These are phyloP conservation scores for Glyptemys insculpta DNA, from an alignment of 2,797 vertebrate genomes.

Conservation along the genomic window DNA sequence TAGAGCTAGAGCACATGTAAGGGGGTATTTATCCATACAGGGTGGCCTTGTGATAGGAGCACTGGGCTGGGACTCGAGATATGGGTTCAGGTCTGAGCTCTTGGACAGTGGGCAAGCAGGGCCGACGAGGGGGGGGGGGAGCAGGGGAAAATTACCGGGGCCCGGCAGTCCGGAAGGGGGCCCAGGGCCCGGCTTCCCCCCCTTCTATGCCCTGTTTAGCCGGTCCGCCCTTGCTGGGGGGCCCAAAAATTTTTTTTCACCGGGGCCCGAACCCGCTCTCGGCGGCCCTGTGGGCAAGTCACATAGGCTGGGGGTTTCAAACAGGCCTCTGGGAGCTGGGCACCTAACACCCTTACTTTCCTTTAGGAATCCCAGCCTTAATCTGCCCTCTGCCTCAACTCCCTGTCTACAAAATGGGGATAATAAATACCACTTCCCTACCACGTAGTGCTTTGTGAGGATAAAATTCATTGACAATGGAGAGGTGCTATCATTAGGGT, in stretches of 20 bases:
- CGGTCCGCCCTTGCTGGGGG: no score
- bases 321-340: neutral
- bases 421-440: neutral
- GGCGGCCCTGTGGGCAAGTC: neutral
- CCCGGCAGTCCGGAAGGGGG: no score
- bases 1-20: neutral
- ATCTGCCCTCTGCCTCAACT: neutral
- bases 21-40: neutral
- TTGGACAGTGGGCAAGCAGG: neutral
- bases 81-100: neutral
- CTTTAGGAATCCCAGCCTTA: neutral
- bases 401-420: neutral
- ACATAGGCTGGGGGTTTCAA: neutral
- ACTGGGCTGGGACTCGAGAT: neutral
- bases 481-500: neutral
- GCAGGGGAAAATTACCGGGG: no score
- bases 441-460: neutral
- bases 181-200: no score
- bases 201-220: no score
- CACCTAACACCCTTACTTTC: neutral
- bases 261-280: no score
- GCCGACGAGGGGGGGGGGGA: no score
- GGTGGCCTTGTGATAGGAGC: neutral
- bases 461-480: neutral
- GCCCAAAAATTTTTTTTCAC: no score